Conservation (phyloP, 2,888 invertebrate genomes). For the Lasioglossum villosulum region DNA sequence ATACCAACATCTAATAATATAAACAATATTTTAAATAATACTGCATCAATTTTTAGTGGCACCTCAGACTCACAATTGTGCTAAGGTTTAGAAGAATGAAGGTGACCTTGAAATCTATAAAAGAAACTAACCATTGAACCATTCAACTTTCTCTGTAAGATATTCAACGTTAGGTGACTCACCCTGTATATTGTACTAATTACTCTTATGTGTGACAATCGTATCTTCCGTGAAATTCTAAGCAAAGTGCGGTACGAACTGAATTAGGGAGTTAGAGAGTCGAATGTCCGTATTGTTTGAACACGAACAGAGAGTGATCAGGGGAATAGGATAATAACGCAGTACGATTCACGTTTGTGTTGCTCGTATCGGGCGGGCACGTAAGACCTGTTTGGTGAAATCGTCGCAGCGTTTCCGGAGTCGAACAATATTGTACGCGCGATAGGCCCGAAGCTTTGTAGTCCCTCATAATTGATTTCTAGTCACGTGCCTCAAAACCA, state of each 20-base stretch:
- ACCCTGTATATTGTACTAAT: background rate
- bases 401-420: slow-evolving; percentile 46
- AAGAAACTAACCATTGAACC: too few relatives aligned
- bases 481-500: slow-evolving; percentile 69
- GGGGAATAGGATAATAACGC: slow-evolving; percentile 14
- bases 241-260: background rate
- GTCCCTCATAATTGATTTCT: slow-evolving; percentile 66
- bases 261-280: background rate
- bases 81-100: too few relatives aligned
- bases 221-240: background rate
- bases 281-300: background rate
- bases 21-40: too few relatives aligned
- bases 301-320: slow-evolving; percentile 12
- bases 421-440: slow-evolving; percentile 34
- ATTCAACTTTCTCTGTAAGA: too few relatives aligned
- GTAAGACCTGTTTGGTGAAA: slow-evolving; percentile 39
- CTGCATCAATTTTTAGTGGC: too few relatives aligned
- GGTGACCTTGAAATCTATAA: too few relatives aligned
- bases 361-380: slow-evolving; percentile 26
- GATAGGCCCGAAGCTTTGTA: slow-evolving; percentile 47
- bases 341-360: slow-evolving; percentile 6
- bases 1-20: too few relatives aligned
- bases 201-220: background rate
- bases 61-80: too few relatives aligned
- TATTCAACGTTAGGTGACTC: too few relatives aligned